phyloP scores from a whole-genome alignment of 2,113 vertebrate genomes.

The Oxyruncus cristatus region DNA sequence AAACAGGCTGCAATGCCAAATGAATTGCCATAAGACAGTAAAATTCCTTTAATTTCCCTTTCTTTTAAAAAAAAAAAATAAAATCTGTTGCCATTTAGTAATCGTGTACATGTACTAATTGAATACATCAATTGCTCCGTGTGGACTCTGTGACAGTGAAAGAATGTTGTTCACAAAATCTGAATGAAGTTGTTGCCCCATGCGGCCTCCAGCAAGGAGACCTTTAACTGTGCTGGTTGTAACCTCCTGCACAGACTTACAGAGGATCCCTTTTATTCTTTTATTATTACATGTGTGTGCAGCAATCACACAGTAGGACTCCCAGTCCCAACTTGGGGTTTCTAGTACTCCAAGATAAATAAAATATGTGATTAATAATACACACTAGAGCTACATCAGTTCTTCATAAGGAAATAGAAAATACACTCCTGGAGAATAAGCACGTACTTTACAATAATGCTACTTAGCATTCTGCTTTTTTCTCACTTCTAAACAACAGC shows the following conservation, averaged over 20 bases:
- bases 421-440: background rate
- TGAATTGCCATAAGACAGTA: background rate
- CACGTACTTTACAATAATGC: background rate
- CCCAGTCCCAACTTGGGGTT: background rate
- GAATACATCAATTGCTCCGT: background rate
- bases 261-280: background rate
- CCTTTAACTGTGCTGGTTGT: background rate
- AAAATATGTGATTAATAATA: constrained; percentile 50
- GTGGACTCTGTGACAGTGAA: background rate
- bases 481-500: constrained; percentile 31
- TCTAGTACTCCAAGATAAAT: background rate
- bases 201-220: background rate
- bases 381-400: background rate
- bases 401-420: background rate
- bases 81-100: background rate
- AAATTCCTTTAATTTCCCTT: background rate
- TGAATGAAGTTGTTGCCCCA: background rate
- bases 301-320: background rate
- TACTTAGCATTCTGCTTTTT: constrained; percentile 7
- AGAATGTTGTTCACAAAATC: background rate
- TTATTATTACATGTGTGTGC: background rate
- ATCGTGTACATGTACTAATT: background rate
- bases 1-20: background rate
- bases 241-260: background rate
- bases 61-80: too few relatives aligned